phyloP scores from a whole-genome alignment of 2,113 vertebrate genomes.

The Mystacornis crossleyi region DNA sequence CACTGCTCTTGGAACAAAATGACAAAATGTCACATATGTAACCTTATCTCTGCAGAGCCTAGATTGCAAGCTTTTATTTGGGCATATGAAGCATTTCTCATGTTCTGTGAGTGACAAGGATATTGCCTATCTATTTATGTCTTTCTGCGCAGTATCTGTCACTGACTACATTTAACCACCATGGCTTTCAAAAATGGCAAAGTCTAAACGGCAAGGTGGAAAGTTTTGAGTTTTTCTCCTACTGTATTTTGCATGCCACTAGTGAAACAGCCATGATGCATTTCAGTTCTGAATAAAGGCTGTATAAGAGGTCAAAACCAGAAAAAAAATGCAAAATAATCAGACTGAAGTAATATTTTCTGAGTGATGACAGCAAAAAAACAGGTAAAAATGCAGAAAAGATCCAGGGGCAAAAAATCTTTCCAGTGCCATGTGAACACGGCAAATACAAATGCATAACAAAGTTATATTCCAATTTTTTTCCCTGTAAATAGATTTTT shows the following conservation, averaged over 20 bases:
- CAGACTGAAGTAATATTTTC: background rate
- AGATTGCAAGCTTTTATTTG: background rate
- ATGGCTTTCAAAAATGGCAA: background rate
- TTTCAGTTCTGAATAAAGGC: background rate
- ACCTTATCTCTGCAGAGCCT: background rate
- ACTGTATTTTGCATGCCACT: background rate
- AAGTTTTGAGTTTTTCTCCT: background rate
- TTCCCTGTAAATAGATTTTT: background rate
- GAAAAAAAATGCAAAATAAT: background rate
- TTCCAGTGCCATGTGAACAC: background rate
- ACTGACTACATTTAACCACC: background rate
- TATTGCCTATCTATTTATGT: conserved; percentile 23
- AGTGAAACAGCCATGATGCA: background rate
- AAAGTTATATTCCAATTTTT: background rate
- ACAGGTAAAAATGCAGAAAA: background rate
- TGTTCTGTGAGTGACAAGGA: background rate
- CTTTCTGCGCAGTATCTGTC: background rate
- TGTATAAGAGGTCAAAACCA: background rate
- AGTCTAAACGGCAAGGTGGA: background rate
- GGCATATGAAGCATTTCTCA: background rate
- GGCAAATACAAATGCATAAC: background rate
- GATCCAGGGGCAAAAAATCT: background rate
- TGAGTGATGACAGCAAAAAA: background rate
- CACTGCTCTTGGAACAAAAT: background rate
- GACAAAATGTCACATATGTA: background rate